Conservation (phyloP, 1,140 invertebrate genomes). For the Drosophila repleta region DNA sequence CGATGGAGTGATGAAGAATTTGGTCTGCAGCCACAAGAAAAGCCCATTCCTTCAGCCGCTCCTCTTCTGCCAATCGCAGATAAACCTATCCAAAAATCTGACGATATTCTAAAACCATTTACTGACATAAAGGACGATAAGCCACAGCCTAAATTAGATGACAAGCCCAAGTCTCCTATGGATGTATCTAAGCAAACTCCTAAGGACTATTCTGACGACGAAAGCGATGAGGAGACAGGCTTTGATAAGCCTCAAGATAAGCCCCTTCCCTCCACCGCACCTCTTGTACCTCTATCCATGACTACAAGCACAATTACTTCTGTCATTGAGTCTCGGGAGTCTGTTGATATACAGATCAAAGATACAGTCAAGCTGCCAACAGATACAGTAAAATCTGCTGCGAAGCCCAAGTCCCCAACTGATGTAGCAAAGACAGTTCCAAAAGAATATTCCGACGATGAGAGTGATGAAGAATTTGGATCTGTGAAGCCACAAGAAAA, state of each 20-base stretch:
- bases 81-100: not conserved
- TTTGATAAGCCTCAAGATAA: not conserved
- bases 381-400: not conserved
- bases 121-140: not conserved
- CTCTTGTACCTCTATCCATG: not conserved
- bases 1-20: constrained; percentile 9
- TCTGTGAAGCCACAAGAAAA: not conserved
- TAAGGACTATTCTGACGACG: constrained; percentile 1
- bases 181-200: not conserved
- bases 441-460: not conserved
- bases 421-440: not conserved
- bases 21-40: not conserved
- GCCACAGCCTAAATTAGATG: not conserved
- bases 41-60: not conserved
- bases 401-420: not conserved
- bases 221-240: not conserved
- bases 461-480: constrained; percentile 1
- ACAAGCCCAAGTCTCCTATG: not conserved
- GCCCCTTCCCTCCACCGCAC: not conserved
- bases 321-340: not conserved
- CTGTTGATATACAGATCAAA: not conserved
- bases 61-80: not conserved
- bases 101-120: not conserved
- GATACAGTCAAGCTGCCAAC: not conserved
- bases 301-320: not conserved